These are phyloP conservation scores for Recurvirostra avosetta DNA, from an alignment of 2,113 vertebrate genomes.

Conservation along the genomic window DNA sequence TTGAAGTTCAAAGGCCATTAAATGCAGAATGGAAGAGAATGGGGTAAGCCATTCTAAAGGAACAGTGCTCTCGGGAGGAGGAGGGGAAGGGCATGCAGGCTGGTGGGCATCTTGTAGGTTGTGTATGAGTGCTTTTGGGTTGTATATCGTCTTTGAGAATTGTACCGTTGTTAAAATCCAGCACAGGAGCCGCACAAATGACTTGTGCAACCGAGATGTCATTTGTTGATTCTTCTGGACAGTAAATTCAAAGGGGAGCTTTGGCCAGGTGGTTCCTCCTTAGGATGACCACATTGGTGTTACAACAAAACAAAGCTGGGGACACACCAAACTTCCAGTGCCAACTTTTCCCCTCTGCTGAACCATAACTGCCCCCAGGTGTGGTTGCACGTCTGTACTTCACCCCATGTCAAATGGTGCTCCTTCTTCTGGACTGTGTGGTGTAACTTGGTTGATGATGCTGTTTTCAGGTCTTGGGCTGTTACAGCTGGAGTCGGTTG, in stretches of 20 bases:
- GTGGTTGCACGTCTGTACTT: rapidly evolving
- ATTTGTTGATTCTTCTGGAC: neutral
- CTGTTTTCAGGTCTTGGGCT: neutral
- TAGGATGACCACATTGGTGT: neutral
- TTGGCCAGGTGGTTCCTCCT: neutral
- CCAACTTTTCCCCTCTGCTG: neutral
- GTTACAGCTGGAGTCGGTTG: rapidly evolving
- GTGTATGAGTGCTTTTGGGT: neutral
- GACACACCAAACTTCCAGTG: neutral
- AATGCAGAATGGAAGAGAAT: neutral
- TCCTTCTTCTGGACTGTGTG: neutral
- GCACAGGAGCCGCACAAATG: rapidly evolving
- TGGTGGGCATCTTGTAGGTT: neutral
- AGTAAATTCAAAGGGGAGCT: neutral
- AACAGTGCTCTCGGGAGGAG: neutral
- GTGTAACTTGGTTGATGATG: rapidly evolving
- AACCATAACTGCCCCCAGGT: neutral
- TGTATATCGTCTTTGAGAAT: neutral
- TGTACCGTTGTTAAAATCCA: neutral
- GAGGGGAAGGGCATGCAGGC: neutral
- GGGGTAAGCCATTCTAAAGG: neutral
- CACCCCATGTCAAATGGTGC: rapidly evolving
- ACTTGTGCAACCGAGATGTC: neutral
- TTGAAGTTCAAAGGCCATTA: conserved; percentile 12
- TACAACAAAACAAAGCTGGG: neutral